Evolutionary conservation across 1,140 invertebrate species (phyloP).

Genomic region (Ladona fulva): DNA sequence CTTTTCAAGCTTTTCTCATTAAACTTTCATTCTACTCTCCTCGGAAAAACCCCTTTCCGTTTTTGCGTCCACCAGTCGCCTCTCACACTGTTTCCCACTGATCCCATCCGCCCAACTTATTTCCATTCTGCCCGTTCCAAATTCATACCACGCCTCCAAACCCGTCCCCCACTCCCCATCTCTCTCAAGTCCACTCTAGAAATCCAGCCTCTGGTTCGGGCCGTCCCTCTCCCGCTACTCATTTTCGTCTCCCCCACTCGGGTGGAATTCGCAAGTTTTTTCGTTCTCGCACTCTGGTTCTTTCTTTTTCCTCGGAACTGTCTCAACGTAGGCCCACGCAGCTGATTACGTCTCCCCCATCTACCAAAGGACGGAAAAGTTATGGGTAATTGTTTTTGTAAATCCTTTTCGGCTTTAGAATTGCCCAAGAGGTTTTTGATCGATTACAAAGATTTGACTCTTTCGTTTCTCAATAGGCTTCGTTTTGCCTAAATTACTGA

Average conservation of each 20-base stretch:
- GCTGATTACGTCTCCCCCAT: too few relatives aligned
- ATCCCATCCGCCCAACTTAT: neutral
- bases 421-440: too few relatives aligned
- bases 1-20: neutral
- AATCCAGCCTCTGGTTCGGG: neutral
- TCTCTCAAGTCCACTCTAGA: neutral
- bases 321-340: too few relatives aligned
- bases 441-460: too few relatives aligned
- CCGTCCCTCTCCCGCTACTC: neutral
- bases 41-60: neutral
- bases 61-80: neutral
- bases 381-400: too few relatives aligned
- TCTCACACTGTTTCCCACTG: neutral
- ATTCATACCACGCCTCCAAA: neutral
- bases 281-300: too few relatives aligned
- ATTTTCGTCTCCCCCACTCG: neutral
- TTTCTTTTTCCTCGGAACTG: too few relatives aligned
- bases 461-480: too few relatives aligned
- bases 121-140: neutral
- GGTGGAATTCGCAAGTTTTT: neutral
- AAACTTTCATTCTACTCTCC: neutral
- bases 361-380: too few relatives aligned
- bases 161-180: neutral
- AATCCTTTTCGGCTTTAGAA: too few relatives aligned
- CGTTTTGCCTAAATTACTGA: too few relatives aligned